phyloP scores from a whole-genome alignment of 2,888 invertebrate species.

The Anodontia alba region DNA sequence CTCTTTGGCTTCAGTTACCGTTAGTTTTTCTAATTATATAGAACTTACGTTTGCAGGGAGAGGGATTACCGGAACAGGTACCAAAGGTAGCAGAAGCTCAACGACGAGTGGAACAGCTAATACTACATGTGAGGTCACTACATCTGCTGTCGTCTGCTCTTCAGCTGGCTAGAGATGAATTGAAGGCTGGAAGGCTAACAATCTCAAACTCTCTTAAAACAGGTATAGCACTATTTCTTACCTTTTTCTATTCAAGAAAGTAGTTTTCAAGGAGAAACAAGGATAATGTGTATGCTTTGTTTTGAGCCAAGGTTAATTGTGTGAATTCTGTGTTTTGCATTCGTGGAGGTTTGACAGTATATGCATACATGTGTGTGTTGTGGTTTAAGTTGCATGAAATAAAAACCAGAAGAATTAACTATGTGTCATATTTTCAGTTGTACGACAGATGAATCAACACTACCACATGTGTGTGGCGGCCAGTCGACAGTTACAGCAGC shows the following conservation, averaged over 20 bases:
- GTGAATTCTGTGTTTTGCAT: no score
- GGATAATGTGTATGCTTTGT: no score
- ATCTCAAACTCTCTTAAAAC: conserved; percentile 96
- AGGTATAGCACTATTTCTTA: conserved; percentile 87
- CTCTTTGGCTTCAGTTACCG: no score
- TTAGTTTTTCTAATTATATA: no score
- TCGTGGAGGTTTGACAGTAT: no score
- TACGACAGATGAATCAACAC: conserved; percentile 95
- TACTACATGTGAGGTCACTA: conserved; percentile 94
- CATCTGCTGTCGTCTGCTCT: conserved; percentile 98
- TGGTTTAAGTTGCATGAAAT: no score
- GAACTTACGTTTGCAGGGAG: no score
- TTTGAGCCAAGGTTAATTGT: no score
- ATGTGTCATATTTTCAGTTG: conserved; percentile 90
- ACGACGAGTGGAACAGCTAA: conserved; percentile 91
- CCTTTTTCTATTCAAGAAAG: no score
- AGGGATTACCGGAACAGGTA: conserved; percentile 42
- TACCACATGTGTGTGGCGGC: conserved; percentile 94
- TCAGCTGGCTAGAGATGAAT: conserved; percentile 92
- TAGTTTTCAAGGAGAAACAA: no score
- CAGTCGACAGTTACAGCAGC: conserved; percentile 95
- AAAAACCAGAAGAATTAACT: no score
- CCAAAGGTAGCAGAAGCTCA: conserved; percentile 57
- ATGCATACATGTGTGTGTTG: no score
- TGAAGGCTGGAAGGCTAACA: conserved; percentile 93